Base-by-base conservation (phyloP, 2,113 vertebrate species). In the Pelecanoides urinatrix region DNA sequence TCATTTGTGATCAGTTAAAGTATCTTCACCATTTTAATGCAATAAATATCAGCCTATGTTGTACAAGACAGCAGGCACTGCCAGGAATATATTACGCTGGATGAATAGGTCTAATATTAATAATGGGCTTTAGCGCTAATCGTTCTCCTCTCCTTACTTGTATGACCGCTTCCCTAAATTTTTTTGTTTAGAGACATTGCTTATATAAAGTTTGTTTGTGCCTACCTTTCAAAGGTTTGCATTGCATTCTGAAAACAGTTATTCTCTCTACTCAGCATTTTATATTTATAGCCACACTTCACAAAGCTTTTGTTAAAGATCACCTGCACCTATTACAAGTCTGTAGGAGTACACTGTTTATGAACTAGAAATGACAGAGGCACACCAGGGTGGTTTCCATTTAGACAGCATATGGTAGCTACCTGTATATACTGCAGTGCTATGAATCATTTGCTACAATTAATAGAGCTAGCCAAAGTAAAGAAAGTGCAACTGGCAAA, bases 331-430 rank as follows among this genome's bases (percentile, higher is more conserved):
- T 88, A 40, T 71, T 63, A 63, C 21, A 55, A 90, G 49, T 65
- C 87, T 65, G 44, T 70, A 79, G 62, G 44, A 92, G 36, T 45
- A 88, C 4, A 1, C 6, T 94, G 66, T 53, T 96, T 92, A 88
- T 68, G 74, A 90, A 94, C 85, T 90, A 90, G 36, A 94, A 85
- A 83, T 82, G 91, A 88, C 16, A 72, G 66, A 91, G 32, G n/a
- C 36, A 38, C 77, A 49, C 14, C 26, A 42, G 58, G 17, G n/a
- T 90, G 50, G 45, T 70, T 94, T 91, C 70, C 34, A 85, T 85
- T 88, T 26, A 76, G 53, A 75, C 7, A 66, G 74, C 58, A 66
- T 66, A 79, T 49, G 70, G 77, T 65, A 82, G 23, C 56, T 91
- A 85, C 73, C 47, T 91, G 67, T 77, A 53, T 91, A 58, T 23